Percentiles rank a stretch among this genome's conserved stretches.
Conservation (phyloP, 1,140 invertebrate species). For the Pristionchus pacificus region DNA sequence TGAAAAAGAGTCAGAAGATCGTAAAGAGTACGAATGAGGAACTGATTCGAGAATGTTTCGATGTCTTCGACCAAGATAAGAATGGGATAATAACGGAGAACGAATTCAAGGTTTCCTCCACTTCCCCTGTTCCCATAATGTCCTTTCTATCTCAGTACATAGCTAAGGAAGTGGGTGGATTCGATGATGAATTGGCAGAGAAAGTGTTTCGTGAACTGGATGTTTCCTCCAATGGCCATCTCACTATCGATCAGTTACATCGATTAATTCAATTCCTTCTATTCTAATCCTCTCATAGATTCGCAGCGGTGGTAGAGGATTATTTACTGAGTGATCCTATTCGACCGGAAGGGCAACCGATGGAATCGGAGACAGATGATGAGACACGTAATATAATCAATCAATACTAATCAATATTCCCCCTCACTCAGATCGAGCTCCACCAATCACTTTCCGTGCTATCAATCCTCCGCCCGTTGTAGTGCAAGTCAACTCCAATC, state of each 20-base stretch:
- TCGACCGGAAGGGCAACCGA: neutral
- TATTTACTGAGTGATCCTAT: slow-evolving; percentile 42
- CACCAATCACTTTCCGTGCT: too few relatives aligned
- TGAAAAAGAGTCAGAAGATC: slow-evolving; percentile 51
- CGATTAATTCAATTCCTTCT: neutral
- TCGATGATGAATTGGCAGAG: slow-evolving; percentile 52
- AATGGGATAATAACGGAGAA: slow-evolving; percentile 56
- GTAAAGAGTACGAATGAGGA: slow-evolving; percentile 51
- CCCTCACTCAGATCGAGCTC: too few relatives aligned
- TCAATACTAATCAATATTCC: too few relatives aligned
- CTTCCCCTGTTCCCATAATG: neutral
- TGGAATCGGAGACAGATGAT: slow-evolving; percentile 9
- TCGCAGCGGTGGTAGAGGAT: slow-evolving; percentile 56
- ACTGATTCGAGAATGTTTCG: slow-evolving; percentile 51
- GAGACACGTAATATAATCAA: neutral
- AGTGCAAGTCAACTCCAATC: too few relatives aligned
- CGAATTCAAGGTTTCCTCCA: slow-evolving; percentile 48
- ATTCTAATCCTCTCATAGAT: slow-evolving; percentile 36
- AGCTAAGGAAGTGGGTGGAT: slow-evolving; percentile 55
- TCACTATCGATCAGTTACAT: slow-evolving; percentile 30
- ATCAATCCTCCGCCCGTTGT: too few relatives aligned
- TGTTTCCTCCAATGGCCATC: slow-evolving; percentile 49
- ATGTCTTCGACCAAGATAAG: slow-evolving; percentile 54
- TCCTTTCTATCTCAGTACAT: slow-evolving; percentile 46
- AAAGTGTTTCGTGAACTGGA: slow-evolving; percentile 54